Evolutionary conservation across 2,888 invertebrate species (phyloP), one percentile per base, ranked within the genome.

Genomic region (Ypsolopha sequella): DNA sequence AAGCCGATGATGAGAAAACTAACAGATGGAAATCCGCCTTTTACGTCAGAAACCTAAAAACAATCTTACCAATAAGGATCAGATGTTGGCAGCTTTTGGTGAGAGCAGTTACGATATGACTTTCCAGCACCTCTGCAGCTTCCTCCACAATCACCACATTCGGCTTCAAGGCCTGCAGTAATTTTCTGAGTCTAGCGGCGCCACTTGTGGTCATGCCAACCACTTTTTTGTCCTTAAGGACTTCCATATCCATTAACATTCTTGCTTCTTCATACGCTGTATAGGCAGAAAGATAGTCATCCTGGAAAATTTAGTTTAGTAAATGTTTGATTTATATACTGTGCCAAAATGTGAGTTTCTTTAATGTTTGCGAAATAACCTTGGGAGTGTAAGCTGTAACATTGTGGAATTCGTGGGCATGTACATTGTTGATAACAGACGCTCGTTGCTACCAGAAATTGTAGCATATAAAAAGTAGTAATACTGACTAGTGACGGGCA

Each of bases 121-220:
- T 89, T 70, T 97, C 96, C 36, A 95, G 75, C 0, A 96, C 93
- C 86, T 96, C 95, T 0, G 95, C 96, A 1, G 96, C 96, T 81
- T 97, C 96, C 76, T 96, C 96, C 7, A 96, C 92, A 47, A 94
- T 88, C 0, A 93, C 92, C 54, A 94, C 91, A 51, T 89, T 89
- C 13, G 90, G 88, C 52, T 88, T 80, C n/a, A 93, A 70, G 41
- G 88, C 76, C 50, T 88, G 80, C 36, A 95, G 68, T 3, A 92
- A 66, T 34, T 89, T 86, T 54, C 91, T 88, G 44, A 90, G 76
- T 54, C 91, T 89, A 0, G 95, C 94, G 0, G 94, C 94, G 47
- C 91, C 91, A 0, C 92, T 92, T 0, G 94, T 95, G 0, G 95
- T 95, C 88, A 95, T 91, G 6, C 93, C 94, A 36, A 94, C 73